A percentile compares a stretch with the other conserved stretches of the same genome.
Conservation (phyloP, 2,797 vertebrate genomes). For the Tolypeutes matacus region DNA sequence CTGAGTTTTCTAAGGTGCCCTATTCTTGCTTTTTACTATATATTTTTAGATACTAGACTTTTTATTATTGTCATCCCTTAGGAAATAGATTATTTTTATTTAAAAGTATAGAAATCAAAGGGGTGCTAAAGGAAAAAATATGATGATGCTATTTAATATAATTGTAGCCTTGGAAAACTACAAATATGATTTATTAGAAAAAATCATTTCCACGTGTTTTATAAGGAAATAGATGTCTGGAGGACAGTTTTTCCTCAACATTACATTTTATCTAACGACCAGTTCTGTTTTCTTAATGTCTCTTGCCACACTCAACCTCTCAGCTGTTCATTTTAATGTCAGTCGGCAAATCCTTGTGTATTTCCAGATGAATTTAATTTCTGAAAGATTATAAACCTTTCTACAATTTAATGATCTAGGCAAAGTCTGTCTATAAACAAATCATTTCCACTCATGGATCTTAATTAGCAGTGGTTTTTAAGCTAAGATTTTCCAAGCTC, state of each 20-base stretch:
- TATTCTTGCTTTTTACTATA: not conserved
- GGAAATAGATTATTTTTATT: conserved; percentile 48
- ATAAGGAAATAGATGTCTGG: conserved; percentile 67
- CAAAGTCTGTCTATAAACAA: conserved; percentile 78
- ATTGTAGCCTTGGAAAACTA: not conserved
- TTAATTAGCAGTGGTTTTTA: conserved; percentile 80
- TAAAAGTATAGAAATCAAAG: conserved; percentile 62
- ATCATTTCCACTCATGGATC: conserved; percentile 76
- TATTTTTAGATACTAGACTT: not conserved
- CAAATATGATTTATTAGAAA: conserved; percentile 23
- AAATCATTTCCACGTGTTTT: conserved; percentile 63
- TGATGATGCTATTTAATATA: conserved; percentile 27
- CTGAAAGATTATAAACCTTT: conserved; percentile 76
- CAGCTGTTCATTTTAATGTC: conserved; percentile 61
- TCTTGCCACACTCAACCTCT: conserved; percentile 55
- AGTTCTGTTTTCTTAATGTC: conserved; percentile 62
- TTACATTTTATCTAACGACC: conserved; percentile 68
- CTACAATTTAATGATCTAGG: conserved; percentile 77
- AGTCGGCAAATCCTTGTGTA: conserved; percentile 55
- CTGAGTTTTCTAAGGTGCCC: not conserved
- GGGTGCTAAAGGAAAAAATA: conserved; percentile 1
- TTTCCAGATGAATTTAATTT: conserved; percentile 72
- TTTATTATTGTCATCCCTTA: conserved; percentile 14
- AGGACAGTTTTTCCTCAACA: conserved; percentile 60
- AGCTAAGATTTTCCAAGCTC: conserved; percentile 70